These are phyloP conservation scores for Drosophila asahinai DNA, from an alignment of 1,140 invertebrate genomes.

Conservation along the genomic window DNA sequence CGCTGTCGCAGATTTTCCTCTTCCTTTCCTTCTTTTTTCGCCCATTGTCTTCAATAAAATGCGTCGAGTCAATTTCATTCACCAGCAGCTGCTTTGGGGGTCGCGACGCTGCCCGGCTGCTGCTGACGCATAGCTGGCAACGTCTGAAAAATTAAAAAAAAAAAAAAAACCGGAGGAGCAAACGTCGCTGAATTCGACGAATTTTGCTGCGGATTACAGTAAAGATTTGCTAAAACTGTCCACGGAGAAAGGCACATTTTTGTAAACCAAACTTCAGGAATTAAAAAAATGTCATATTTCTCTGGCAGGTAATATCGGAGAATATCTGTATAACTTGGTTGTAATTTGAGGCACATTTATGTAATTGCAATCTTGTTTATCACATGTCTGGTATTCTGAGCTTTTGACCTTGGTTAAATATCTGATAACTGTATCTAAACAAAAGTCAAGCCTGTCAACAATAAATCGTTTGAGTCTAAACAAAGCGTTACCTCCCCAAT, in stretches of 20 bases:
- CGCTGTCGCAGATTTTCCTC: conserved; percentile 32
- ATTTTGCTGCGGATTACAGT: conserved; percentile 41
- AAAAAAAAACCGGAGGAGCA: conserved; percentile 14
- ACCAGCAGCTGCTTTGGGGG: conserved; percentile 56
- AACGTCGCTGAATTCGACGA: conserved; percentile 49
- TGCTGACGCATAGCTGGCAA: conserved; percentile 65
- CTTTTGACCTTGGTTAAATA: too few relatives aligned
- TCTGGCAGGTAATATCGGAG: not conserved
- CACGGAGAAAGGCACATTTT: not conserved
- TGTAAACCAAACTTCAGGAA: not conserved
- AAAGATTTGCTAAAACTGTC: not conserved
- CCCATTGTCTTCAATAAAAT: conserved; percentile 72
- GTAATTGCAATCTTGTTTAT: not conserved
- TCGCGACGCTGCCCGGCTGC: conserved; percentile 25
- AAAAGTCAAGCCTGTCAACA: not conserved
- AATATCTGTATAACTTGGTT: not conserved
- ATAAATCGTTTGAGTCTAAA: too few relatives aligned
- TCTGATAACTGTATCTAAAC: not conserved
- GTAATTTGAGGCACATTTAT: not conserved
- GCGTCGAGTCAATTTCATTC: conserved; percentile 69
- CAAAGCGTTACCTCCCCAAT: too few relatives aligned
- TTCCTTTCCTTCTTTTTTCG: conserved; percentile 24
- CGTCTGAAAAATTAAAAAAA: conserved; percentile 17
- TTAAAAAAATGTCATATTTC: not conserved
- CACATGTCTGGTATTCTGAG: not conserved